Evolutionary conservation across 2,113 vertebrate species (phyloP), one percentile per base, ranked within the genome.

Genomic region (Elephantulus edwardii): DNA sequence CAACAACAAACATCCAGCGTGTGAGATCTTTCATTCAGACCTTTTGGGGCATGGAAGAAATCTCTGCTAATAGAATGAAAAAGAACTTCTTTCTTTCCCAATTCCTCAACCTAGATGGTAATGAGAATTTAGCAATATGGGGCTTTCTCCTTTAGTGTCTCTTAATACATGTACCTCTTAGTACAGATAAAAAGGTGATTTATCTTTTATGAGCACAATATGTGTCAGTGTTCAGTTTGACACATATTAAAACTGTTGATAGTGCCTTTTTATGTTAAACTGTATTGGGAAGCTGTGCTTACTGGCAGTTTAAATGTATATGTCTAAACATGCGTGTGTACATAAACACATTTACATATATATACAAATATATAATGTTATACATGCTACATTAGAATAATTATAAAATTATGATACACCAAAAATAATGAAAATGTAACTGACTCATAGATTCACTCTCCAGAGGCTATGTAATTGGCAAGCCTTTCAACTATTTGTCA

Each of bases 381-480:
- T 83, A 4, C 28, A 35, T 28, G 7, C 30, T 66, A 17, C 90
- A 64, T 68, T 42, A 78, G 81, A 82, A 76, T 86, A 88, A 64
- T 60, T 56, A 66, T 72, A 83, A 86, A 82, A 89, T 80, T 70
- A 30, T 83, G 52, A 72, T 26, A 80, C 72, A 33, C 35, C 60
- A 44, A 30, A 42, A 77, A 13, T 83, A 83, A 91, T 75, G 20
- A 80, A 70, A 91, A 83, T 44, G 12, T 62, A 86, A 83, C 5
- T 83, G 71, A 93, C 40, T n/a, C 77, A 13, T 87, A 72, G 71
- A 66, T 9, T 6, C 30, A 80, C 58, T 44, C 42, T 40, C 12
- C 44, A 70, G 58, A 72, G 78, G 76, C 52, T 20, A 44, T 58
- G 84, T 79, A 70, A 83, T 79, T 79, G 35, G 66, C 72, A 46